Evolutionary conservation across 1,140 invertebrate species (phyloP).

Genomic region (Nomia melanderi): DNA sequence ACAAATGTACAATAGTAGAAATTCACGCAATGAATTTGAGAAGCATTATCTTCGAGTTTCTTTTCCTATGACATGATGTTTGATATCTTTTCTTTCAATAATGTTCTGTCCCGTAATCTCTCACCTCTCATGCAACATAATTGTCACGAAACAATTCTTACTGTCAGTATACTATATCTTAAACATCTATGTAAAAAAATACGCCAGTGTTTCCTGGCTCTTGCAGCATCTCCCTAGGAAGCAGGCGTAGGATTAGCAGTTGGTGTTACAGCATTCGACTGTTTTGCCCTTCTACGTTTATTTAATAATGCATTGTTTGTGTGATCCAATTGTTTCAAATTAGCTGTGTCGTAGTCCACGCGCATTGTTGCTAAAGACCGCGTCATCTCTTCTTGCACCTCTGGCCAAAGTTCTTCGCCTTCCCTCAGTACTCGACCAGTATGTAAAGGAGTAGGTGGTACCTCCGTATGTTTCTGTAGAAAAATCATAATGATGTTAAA

Average conservation of each 20-base stretch:
- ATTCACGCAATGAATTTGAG: not conserved
- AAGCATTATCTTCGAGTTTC: too few relatives aligned
- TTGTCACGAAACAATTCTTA: conserved; percentile 65
- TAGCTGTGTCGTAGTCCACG: conserved; percentile 93
- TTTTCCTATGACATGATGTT: too few relatives aligned
- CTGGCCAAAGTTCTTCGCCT: conserved; percentile 95
- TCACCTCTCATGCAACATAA: conserved; percentile 42
- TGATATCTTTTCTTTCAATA: conserved; percentile 6
- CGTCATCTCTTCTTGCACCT: conserved; percentile 99
- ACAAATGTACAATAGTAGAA: not conserved
- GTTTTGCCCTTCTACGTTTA: conserved; percentile 85
- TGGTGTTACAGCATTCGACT: conserved; percentile 52
- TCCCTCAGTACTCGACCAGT: conserved; percentile 93
- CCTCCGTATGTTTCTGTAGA: conserved; percentile 90
- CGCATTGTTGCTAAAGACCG: conserved; percentile 97
- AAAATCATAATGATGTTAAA: conserved; percentile 22
- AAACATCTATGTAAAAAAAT: conserved; percentile 64
- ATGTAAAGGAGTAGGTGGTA: conserved; percentile 96
- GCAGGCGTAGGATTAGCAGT: conserved; percentile 65
- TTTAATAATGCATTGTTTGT: conserved; percentile 95
- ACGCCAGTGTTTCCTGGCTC: conserved; percentile 51
- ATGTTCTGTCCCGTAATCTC: conserved; percentile 27
- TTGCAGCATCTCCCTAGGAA: conserved; percentile 60
- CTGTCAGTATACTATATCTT: conserved; percentile 61
- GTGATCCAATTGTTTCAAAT: conserved; percentile 88